These are phyloP conservation scores for Amphiprion clarkii DNA, from an alignment of 2,797 vertebrate genomes.

Conservation along the genomic window DNA sequence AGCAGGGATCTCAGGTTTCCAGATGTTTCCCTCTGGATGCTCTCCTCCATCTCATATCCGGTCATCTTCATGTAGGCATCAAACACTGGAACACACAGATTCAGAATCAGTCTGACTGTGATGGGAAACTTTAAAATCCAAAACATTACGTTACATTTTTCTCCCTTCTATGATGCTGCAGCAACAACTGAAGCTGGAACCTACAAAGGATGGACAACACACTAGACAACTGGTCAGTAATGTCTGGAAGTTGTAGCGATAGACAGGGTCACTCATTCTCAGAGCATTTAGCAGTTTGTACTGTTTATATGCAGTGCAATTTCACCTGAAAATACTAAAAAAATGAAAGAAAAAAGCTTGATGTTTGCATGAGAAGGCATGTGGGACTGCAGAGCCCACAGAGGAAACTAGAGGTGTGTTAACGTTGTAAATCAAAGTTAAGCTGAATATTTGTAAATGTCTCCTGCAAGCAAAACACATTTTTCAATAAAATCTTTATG, in stretches of 20 bases:
- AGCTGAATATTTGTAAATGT: too few relatives aligned
- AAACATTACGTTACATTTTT: too few relatives aligned
- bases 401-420: background rate
- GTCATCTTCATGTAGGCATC: conserved; percentile 94
- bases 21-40: conserved; percentile 93
- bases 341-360: background rate
- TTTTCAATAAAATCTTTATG: too few relatives aligned
- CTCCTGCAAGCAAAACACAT: too few relatives aligned
- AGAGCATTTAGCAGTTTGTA: background rate
- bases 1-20: conserved; percentile 89
- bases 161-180: too few relatives aligned
- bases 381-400: background rate
- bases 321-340: background rate
- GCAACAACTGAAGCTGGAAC: too few relatives aligned
- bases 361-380: background rate
- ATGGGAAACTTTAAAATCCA: too few relatives aligned
- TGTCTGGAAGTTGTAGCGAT: too few relatives aligned
- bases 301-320: background rate
- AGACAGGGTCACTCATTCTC: background rate
- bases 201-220: too few relatives aligned
- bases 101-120: conserved; percentile 6
- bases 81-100: conserved; percentile 87
- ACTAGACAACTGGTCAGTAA: background rate
- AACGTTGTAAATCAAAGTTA: background rate
- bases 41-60: conserved; percentile 96